Evolutionary conservation across 2,888 invertebrate species (phyloP).

Genomic region (Tinea semifulvella): DNA sequence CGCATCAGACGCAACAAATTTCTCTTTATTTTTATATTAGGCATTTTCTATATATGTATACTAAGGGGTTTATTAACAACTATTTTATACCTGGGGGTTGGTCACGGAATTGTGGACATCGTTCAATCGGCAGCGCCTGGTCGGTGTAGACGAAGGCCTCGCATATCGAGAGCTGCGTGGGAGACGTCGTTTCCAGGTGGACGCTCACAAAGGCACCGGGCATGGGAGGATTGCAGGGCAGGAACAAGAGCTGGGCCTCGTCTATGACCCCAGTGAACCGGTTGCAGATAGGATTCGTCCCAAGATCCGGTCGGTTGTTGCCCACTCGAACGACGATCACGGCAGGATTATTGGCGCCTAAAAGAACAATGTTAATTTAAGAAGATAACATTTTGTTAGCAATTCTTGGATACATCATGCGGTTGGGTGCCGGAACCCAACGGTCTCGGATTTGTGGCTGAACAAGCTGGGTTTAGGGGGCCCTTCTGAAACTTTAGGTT

Average conservation of each 20-base stretch:
- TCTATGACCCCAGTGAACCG: conserved; percentile 86
- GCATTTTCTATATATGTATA: no score
- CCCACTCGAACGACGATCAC: conserved; percentile 91
- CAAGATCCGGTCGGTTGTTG: conserved; percentile 90
- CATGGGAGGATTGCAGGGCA: conserved; percentile 95
- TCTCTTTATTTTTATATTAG: no score
- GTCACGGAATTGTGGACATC: conserved; percentile 92
- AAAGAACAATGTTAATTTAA: no score
- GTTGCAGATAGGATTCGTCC: conserved; percentile 92
- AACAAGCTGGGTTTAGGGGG: no score
- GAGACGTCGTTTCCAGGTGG: conserved; percentile 79
- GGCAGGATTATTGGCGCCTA: conserved; percentile 80
- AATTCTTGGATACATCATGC: no score
- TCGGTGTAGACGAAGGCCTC: conserved; percentile 96
- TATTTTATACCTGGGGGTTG: conserved; percentile 94
- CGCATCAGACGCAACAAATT: no score
- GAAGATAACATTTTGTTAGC: no score
- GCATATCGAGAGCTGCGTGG: conserved; percentile 86
- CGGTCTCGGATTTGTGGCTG: no score
- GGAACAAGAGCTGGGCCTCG: conserved; percentile 89
- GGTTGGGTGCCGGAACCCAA: no score
- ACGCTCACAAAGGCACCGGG: conserved; percentile 95
- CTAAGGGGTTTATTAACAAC: no score
- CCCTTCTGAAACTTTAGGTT: no score
- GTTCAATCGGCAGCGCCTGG: conserved; percentile 87